A percentile compares a stretch with the other conserved stretches of the same genome.
Conservation (phyloP, 2,888 invertebrate genomes). For the Masnerella sp. region DNA sequence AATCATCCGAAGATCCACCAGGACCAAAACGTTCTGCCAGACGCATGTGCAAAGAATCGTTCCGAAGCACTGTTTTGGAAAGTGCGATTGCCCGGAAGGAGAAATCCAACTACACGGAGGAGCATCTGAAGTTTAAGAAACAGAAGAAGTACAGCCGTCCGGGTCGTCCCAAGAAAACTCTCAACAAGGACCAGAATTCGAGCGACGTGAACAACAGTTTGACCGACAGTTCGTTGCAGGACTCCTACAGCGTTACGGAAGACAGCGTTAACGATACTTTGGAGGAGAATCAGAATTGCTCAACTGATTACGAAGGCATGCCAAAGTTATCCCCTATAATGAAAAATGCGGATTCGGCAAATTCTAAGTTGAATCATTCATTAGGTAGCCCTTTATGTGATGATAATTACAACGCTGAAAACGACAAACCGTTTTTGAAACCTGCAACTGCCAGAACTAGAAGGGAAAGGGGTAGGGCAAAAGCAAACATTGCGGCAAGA, state of each 20-base stretch:
- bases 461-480: slow-evolving; percentile 70
- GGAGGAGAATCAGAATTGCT: slow-evolving; percentile 66
- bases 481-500: slow-evolving; percentile 66
- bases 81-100: slow-evolving; percentile 86
- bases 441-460: slow-evolving; percentile 69
- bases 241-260: slow-evolving; percentile 63
- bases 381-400: slow-evolving; percentile 66
- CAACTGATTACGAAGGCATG: slow-evolving; percentile 74
- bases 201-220: slow-evolving; percentile 63
- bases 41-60: slow-evolving; percentile 81
- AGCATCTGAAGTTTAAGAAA: slow-evolving; percentile 69
- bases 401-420: slow-evolving; percentile 66
- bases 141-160: slow-evolving; percentile 72
- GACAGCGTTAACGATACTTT: slow-evolving; percentile 60
- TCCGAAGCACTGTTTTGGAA: slow-evolving; percentile 81
- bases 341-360: slow-evolving; percentile 65
- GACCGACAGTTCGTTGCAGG: slow-evolving; percentile 66
- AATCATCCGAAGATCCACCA: slow-evolving; percentile 70
- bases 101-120: slow-evolving; percentile 81
- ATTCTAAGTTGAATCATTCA: slow-evolving; percentile 65
- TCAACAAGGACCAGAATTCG: slow-evolving; percentile 35
- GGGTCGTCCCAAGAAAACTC: slow-evolving; percentile 71
- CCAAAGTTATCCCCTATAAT: slow-evolving; percentile 74
- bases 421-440: slow-evolving; percentile 73
- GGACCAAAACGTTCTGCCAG: slow-evolving; percentile 83